Evolutionary conservation across 2,888 invertebrate genomes (phyloP).

Genomic region (Philopedon plagiatum): DNA sequence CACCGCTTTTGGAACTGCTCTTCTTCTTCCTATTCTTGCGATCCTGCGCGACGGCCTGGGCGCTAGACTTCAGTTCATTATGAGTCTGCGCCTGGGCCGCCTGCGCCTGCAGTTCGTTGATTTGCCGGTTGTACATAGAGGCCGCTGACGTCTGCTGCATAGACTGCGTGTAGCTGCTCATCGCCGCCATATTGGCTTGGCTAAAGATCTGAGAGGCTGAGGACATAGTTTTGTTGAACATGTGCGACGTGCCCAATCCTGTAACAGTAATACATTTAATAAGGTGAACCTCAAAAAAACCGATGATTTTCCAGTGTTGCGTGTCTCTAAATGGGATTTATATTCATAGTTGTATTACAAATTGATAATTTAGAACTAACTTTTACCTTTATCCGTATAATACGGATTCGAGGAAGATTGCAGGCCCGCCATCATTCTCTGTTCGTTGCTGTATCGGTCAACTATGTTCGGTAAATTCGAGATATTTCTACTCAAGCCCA

Average conservation of each 20-base stretch:
- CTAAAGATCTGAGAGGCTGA: constrained; percentile 64
- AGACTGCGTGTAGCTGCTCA: constrained; percentile 62
- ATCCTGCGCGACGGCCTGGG: constrained; percentile 24
- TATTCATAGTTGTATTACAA: too few relatives aligned
- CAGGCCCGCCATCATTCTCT: constrained; percentile 72
- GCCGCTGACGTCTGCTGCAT: constrained; percentile 55
- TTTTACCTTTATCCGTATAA: constrained; percentile 64
- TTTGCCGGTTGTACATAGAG: constrained; percentile 29
- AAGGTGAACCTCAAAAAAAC: background rate
- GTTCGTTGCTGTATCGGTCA: constrained; percentile 72
- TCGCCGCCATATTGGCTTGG: constrained; percentile 62
- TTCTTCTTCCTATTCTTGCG: constrained; percentile 40
- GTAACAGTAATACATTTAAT: background rate
- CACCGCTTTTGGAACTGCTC: constrained; percentile 24
- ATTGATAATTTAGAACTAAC: background rate
- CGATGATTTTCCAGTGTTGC: background rate
- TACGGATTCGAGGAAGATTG: constrained; percentile 68
- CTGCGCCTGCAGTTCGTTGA: constrained; percentile 27
- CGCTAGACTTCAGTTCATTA: constrained; percentile 19
- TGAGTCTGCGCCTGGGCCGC: constrained; percentile 27
- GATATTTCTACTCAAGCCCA: constrained; percentile 70
- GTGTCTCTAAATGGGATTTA: too few relatives aligned
- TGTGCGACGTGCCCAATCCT: constrained; percentile 58
- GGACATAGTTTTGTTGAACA: constrained; percentile 65
- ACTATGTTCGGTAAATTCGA: constrained; percentile 75